Evolutionary conservation across 2,888 invertebrate species (phyloP), one percentile per base, ranked within the genome.

Genomic region (Papilio elwesi): DNA sequence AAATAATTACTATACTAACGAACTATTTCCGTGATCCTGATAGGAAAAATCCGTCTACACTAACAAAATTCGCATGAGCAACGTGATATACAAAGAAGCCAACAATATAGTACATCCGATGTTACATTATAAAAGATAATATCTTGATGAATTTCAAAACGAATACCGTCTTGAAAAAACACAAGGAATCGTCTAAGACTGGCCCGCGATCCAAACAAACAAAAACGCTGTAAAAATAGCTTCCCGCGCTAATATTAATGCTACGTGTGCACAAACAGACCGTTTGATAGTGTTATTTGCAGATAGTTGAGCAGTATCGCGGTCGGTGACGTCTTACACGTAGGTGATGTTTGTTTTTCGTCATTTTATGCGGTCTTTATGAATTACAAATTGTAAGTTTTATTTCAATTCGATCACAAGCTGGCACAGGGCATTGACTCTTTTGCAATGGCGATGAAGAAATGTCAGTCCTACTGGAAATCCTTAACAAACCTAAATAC

Each of bases 151-250:
- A 51, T 65, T 65, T 36, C 49, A 12, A 57, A 55, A 68, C 9
- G n/a, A 43, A 26, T 4, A 26, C 38, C 36, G 10, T 12, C 59
- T n/a, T 62, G 59, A 62, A 43, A n/a, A 43, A 62, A 62, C n/a
- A 38, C 43, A 43, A n/a, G n/a, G 15, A 62, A 38, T 57, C 12
- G 55, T 36, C 55, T 36, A 16, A 57, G 57, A 36, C 36, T 26
- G 43, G 10, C n/a, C 13, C 49, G 51, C 51, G 63, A 64, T 5
- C 68, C 55, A 64, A 72, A 64, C 55, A 67, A 72, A 72, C 53
- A 64, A 64, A 49, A 66, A 69, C 63, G 49, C 73, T 69, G 55
- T 78, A 68, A 68, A 72, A 72, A 72, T 68, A 72, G 72, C 55
- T 12, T 51, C 10, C 38, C 49, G 49, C 11, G 63, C 63, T 63